A percentile compares a stretch with the other conserved stretches of the same genome.
phyloP scores from a whole-genome alignment of 2,888 invertebrate species.

The Malthinus seriepunctatus region DNA sequence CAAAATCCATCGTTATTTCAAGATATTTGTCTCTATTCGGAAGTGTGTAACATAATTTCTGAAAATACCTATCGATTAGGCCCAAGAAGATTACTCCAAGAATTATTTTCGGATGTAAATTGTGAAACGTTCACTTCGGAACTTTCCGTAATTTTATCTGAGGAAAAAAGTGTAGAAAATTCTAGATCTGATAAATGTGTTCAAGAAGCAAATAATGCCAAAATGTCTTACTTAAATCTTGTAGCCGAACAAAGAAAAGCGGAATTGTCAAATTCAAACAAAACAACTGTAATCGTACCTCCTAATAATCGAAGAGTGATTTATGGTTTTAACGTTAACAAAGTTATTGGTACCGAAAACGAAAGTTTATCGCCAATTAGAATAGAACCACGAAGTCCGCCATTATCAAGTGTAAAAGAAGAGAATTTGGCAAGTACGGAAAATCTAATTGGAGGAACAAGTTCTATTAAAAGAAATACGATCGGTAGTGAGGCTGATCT shows the following conservation, averaged over 20 bases:
- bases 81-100: constrained; percentile 87
- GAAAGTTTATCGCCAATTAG: constrained; percentile 32
- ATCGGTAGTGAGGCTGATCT: constrained; percentile 33
- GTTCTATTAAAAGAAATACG: constrained; percentile 21
- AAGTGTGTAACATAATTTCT: constrained; percentile 80
- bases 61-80: constrained; percentile 80
- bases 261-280: constrained; percentile 31
- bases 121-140: constrained; percentile 67
- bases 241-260: constrained; percentile 33
- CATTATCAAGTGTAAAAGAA: constrained; percentile 56
- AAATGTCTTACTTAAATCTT: constrained; percentile 19
- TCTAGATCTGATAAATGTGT: not conserved
- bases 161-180: constrained; percentile 9
- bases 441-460: constrained; percentile 44
- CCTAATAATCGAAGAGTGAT: constrained; percentile 28
- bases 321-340: constrained; percentile 32
- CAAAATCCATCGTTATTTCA: constrained; percentile 74
- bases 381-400: constrained; percentile 44
- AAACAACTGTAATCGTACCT: constrained; percentile 15
- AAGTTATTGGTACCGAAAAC: constrained; percentile 17
- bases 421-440: constrained; percentile 51
- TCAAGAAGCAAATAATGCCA: constrained; percentile 9
- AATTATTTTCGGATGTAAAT: constrained; percentile 85
- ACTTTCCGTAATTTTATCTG: constrained; percentile 56
- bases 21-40: constrained; percentile 91